Evolutionary conservation across 2,113 vertebrate genomes (phyloP).

Genomic region (Bucco capensis): DNA sequence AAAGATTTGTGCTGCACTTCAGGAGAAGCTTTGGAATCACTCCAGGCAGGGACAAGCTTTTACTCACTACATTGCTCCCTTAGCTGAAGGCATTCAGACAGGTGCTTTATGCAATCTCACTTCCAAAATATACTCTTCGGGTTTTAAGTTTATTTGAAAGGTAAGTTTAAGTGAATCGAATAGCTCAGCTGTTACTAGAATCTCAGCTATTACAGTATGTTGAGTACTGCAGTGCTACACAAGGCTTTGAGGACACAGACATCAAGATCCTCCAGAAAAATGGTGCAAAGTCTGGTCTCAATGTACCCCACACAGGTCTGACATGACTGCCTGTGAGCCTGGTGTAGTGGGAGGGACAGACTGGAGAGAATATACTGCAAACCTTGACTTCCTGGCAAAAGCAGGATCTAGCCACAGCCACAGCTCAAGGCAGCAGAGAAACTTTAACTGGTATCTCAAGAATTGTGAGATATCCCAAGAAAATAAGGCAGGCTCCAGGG

Average conservation of each 20-base stretch:
- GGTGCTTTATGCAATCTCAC: background rate
- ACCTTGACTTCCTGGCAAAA: rapidly evolving
- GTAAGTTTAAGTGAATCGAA: background rate
- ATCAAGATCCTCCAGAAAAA: background rate
- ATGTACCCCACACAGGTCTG: rapidly evolving
- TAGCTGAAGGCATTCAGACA: background rate
- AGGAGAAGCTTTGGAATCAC: background rate
- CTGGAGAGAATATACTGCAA: background rate
- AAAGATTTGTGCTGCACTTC: background rate
- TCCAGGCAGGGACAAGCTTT: background rate
- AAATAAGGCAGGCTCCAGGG: background rate
- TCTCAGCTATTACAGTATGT: background rate
- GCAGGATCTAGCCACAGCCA: background rate
- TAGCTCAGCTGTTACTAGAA: background rate
- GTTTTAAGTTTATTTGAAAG: background rate
- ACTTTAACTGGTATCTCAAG: background rate
- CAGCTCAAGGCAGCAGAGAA: background rate
- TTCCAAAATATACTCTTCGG: background rate
- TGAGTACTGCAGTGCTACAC: background rate
- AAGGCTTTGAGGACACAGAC: background rate
- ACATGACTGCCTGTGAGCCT: background rate
- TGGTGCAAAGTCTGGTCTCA: background rate
- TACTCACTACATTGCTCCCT: background rate
- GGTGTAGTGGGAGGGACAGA: background rate
- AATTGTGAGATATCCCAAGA: rapidly evolving